These are phyloP conservation scores for Euclidia mi DNA, from an alignment of 2,888 invertebrate genomes.

Conservation along the genomic window DNA sequence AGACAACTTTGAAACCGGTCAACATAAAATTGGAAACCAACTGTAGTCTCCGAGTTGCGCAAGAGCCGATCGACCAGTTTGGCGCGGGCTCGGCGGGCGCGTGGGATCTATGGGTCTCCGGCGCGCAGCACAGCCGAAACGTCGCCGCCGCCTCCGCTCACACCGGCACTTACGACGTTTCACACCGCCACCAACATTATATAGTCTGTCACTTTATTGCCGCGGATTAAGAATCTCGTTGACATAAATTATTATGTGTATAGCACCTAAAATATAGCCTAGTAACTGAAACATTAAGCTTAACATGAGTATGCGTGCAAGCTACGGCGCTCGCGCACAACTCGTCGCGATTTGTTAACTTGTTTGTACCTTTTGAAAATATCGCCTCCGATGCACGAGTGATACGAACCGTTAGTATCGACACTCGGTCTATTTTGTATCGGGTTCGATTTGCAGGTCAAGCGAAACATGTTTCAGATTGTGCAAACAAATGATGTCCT, in stretches of 20 bases:
- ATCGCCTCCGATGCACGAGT: slow-evolving; percentile 6
- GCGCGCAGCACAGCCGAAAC: slow-evolving; percentile 27
- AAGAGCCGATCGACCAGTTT: slow-evolving; percentile 85
- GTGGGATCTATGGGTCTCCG: slow-evolving; percentile 80
- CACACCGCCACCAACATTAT: slow-evolving; percentile 65
- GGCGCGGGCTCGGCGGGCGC: slow-evolving; percentile 74
- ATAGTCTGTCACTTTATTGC: slow-evolving; percentile 79
- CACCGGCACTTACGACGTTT: slow-evolving; percentile 67
- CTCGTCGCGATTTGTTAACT: slow-evolving; percentile 9
- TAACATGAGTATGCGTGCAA: slow-evolving; percentile 33
- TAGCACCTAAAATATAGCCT: slow-evolving; percentile 65
- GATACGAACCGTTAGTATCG: slow-evolving; percentile 15
- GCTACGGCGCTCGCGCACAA: slow-evolving; percentile 3
- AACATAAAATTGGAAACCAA: slow-evolving; percentile 90
- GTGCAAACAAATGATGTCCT: slow-evolving; percentile 50
- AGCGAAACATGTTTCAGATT: slow-evolving; percentile 52
- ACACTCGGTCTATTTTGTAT: slow-evolving; percentile 26
- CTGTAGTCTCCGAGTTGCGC: slow-evolving; percentile 87
- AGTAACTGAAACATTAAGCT: slow-evolving; percentile 63
- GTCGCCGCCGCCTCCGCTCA: slow-evolving; percentile 35
- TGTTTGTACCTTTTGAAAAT: slow-evolving; percentile 6
- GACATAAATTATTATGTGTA: slow-evolving; percentile 81
- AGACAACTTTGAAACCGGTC: slow-evolving; percentile 88
- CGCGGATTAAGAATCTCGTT: slow-evolving; percentile 82
- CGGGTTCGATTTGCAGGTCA: slow-evolving; percentile 48